Evolutionary conservation across 2,888 invertebrate species (phyloP), one percentile per base, ranked within the genome.

Genomic region (Leptopterna dolabrata): DNA sequence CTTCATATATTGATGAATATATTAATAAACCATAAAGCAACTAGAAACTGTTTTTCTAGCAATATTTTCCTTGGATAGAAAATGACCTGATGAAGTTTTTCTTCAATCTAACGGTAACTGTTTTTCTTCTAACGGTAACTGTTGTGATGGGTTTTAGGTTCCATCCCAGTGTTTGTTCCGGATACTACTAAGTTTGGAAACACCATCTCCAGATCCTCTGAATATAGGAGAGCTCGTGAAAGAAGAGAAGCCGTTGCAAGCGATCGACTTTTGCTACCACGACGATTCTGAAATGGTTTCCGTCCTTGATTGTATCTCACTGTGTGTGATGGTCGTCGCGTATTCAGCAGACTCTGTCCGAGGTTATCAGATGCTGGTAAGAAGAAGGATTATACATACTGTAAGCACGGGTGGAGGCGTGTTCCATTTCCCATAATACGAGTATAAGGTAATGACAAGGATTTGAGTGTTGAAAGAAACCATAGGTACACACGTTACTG

Each of bases 261-360:
- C 99, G 0, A 96, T 99, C 84, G 99, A 99, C 93, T 99, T 99
- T 92, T 99, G 99, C 92, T 99, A 99, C 92, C 96, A 98, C 90
- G 99, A 99, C 91, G 99, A 99, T 91, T 96, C 98, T 83, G 99
- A 99, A 92, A 97, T 98, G 94, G 98, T 99, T 84, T 97, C 97
- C 13, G 97, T 99, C 9, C 93, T 99, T 88, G 99, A 99, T 91
- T 98, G 98, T 90, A 97, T 99, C 91, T 98, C 98, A n/a, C 94
- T 99, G 86, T 99, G 99, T 91, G 98, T 99, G 0, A 99, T 99
- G 95, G 99, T 99, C 0, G 97, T 99, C 6, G 98, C 99, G 0
- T 99, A 99, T 92, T 96, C 99, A 0, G 97, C 99, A 7, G 99
- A 99, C 92, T 98, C 99, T 87, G 95, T 96, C 11, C 93, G 97